A percentile compares a stretch with the other conserved stretches of the same genome.
Conservation (phyloP, 2,888 invertebrate species). For the Allophyes oxyacanthae region DNA sequence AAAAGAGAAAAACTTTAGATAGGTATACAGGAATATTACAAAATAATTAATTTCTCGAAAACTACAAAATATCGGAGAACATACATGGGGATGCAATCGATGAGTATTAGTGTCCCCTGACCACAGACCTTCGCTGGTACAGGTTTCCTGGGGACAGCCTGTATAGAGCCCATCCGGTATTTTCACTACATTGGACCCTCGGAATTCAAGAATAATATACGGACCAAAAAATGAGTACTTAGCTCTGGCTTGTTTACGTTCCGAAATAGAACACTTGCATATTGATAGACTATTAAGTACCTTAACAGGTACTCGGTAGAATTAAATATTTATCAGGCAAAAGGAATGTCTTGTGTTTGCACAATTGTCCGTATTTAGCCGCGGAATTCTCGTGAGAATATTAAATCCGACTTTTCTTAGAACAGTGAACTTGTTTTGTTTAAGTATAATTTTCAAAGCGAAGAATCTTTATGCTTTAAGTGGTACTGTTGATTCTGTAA, state of each 20-base stretch:
- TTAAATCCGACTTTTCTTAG: conserved; percentile 45
- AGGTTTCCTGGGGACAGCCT: too few relatives aligned
- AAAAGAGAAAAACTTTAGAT: background rate
- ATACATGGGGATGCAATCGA: too few relatives aligned
- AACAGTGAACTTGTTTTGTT: conserved; percentile 34
- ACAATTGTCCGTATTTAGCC: conserved; percentile 50
- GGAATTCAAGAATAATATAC: too few relatives aligned
- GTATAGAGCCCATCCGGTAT: too few relatives aligned
- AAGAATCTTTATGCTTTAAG: conserved; percentile 9
- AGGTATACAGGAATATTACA: too few relatives aligned
- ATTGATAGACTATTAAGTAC: conserved; percentile 48
- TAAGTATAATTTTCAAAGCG: conserved; percentile 22
- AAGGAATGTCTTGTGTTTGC: conserved; percentile 52
- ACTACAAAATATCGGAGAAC: too few relatives aligned
- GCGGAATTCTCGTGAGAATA: conserved; percentile 50
- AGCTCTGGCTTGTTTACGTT: too few relatives aligned
- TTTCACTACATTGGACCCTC: too few relatives aligned
- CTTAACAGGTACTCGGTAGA: conserved; percentile 40
- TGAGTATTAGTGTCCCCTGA: too few relatives aligned
- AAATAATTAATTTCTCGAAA: too few relatives aligned
- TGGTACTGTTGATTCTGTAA: background rate
- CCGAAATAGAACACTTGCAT: conserved; percentile 49
- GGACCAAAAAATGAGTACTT: too few relatives aligned
- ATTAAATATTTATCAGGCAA: conserved; percentile 55
- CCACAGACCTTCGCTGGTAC: too few relatives aligned